Percentiles rank a stretch among this genome's conserved stretches.
Evolutionary conservation across 1,140 invertebrate species (phyloP).

Genomic region (Physella acuta): DNA sequence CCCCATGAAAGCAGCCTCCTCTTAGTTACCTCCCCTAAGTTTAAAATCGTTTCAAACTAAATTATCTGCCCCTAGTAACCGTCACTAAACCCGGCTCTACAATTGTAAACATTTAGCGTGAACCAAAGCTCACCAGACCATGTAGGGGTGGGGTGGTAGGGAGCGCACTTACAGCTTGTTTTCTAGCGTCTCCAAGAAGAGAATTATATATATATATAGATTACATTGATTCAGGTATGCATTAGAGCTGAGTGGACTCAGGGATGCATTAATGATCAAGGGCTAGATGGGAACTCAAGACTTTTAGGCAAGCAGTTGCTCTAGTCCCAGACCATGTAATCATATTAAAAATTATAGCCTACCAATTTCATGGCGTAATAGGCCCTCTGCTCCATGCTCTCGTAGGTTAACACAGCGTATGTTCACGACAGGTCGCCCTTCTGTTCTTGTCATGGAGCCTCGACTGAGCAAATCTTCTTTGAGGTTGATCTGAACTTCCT

Average conservation of each 20-base stretch:
- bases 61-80: no score
- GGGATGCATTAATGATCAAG: background rate
- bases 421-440: constrained; percentile 45
- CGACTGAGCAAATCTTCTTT: constrained; percentile 49
- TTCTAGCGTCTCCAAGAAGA: no score
- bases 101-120: no score
- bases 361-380: constrained; percentile 55
- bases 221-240: no score
- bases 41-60: no score
- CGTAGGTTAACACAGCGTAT: constrained; percentile 47
- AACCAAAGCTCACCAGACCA: no score
- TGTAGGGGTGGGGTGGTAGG: no score
- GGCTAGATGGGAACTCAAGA: background rate
- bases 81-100: background rate
- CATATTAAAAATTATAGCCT: background rate
- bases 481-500: constrained; percentile 44
- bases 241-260: no score
- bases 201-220: no score
- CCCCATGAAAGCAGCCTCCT: no score
- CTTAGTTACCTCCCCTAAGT: no score
- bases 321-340: background rate
- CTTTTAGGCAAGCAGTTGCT: background rate
- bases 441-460: constrained; percentile 50
- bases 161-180: no score
- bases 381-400: constrained; percentile 51